Base-by-base conservation (phyloP, 2,888 invertebrate genomes). In the Entomobrya proxima region DNA sequence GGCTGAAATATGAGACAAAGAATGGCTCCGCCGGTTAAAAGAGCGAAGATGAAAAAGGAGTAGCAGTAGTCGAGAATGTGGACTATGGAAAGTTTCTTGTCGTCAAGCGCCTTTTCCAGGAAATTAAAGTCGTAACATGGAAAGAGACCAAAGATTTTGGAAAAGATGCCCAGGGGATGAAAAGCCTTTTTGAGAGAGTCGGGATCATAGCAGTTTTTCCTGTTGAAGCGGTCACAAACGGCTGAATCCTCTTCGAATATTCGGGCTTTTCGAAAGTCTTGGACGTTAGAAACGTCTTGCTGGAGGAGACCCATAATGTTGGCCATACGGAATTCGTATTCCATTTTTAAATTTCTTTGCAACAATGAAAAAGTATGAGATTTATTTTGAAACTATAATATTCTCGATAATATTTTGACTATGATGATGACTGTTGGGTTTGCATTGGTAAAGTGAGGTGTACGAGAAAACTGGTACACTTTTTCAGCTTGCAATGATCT, bases 11-110 rank as follows among this genome's bases (percentile, higher is more conserved):
- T 32, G 2, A 61, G 7, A 30, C 88, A 88, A 6, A 88, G 1
- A 13, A 89, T n/a, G 4, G 83, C 87, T 7, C 89, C 89, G 27
- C 86, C 88, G 0, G 80, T 82, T 82, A 89, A 80, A 2, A 86
- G 52, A 2, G 37, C 4, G 24, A 82, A 86, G 1, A 89, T 83
- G 3, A 89, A 44, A 5, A 30, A 69, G 4, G 89, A 83, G 58
- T 89, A 89, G 76, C 81, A 64, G 79, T 89, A 89, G 72, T 89
- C 89, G 11, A 88, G 30, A 47, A 89, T 64, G 50, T 89, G 89
- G 1, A 88, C 58, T n/a, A 87, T 9, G 27, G 32, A 11, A 4
- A 69, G 37, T n/a, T 24, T 37, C 24, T 75, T 79, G 21, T 58
- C 72, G 2, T 55, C 69, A 9, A 40, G 55, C 44, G 81, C 18